Evolutionary conservation across 2,113 vertebrate species (phyloP), one percentile per base, ranked within the genome.

Genomic region (Pangasianodon gigas): DNA sequence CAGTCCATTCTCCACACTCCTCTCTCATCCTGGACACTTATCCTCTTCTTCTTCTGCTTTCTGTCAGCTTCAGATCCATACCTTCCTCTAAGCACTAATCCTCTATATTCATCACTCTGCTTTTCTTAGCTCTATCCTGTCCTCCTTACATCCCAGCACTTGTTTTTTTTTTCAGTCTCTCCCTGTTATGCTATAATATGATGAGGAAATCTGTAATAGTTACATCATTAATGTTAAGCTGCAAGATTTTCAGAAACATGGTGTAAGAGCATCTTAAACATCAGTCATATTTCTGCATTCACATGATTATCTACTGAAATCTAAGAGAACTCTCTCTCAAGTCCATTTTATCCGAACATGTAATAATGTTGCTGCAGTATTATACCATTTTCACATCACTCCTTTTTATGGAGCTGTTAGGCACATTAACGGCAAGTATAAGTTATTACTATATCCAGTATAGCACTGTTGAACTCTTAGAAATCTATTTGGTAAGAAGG

Each of bases 51-150:
- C 54, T 44, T 21, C 67, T 74, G 77, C 41, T 62, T 80, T 51
- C 52, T 77, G 79, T 77, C 90, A 90, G 48, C 67, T 84, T 56
- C n/a, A 54, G 48, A 90, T 74, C 87, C 58, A 65, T 88, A 83
- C 79, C 87, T 89, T 86, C 87, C 79, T 88, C 84, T 67, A 69
- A 75, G 65, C 41, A 44, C 65, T 88, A 86, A 86, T 92, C 91
- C 29, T 85, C 41, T 48, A 67, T 65, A 85, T 86, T 19, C 62
- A 51, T 84, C 82, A 62, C 82, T 46, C 56, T 29, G 82, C 56
- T 29, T 24, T 46, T 29, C 56, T 62, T 6, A 48, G 58, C 41
- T 85, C 60, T 48, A 8, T 67, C 41, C 60, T 51, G 60, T 85
- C 84, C 84, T 85, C 84, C 84, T 85, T 85, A 85, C 58, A 85